Conservation (phyloP, 2,797 vertebrate genomes). For the Zalophus californianus region DNA sequence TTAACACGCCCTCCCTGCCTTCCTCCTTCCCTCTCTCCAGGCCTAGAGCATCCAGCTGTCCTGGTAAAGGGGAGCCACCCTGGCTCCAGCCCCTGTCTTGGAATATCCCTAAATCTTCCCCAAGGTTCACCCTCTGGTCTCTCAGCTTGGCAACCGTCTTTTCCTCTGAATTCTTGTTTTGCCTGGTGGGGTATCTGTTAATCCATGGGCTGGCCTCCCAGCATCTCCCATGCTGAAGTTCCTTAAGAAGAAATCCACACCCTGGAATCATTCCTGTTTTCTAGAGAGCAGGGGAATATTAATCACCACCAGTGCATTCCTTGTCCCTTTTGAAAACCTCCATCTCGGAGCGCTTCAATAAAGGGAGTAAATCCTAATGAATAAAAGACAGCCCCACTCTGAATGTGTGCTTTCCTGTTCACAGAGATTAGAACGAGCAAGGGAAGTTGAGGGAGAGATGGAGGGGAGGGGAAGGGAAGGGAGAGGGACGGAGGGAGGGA, state of each 20-base stretch:
- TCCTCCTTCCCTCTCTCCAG: too few relatives aligned
- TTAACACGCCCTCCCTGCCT: neutral
- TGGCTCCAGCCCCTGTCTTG: accelerated
- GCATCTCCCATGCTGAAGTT: slow-evolving; percentile 69
- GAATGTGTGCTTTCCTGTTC: slow-evolving; percentile 70
- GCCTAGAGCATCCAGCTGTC: neutral
- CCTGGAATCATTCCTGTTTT: slow-evolving; percentile 77
- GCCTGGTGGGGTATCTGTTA: slow-evolving; percentile 36
- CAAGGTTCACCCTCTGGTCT: neutral
- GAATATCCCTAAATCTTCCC: neutral
- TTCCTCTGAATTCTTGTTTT: slow-evolving; percentile 64
- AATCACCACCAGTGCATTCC: slow-evolving; percentile 79
- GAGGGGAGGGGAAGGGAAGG: too few relatives aligned
- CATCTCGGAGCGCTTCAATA: slow-evolving; percentile 69
- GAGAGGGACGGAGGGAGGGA: neutral
- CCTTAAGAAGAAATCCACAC: slow-evolving; percentile 78
- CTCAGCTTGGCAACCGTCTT: slow-evolving; percentile 38
- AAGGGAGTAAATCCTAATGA: slow-evolving; percentile 87
- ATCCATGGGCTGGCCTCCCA: slow-evolving; percentile 70
- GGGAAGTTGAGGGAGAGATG: slow-evolving; percentile 20
- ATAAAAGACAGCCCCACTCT: slow-evolving; percentile 71
- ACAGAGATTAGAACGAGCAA: slow-evolving; percentile 73
- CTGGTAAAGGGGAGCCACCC: neutral
- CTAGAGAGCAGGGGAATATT: slow-evolving; percentile 80
- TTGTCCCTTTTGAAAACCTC: slow-evolving; percentile 80